phyloP scores from a whole-genome alignment of 2,888 invertebrate species.

The Didymodactylos carnosus region DNA sequence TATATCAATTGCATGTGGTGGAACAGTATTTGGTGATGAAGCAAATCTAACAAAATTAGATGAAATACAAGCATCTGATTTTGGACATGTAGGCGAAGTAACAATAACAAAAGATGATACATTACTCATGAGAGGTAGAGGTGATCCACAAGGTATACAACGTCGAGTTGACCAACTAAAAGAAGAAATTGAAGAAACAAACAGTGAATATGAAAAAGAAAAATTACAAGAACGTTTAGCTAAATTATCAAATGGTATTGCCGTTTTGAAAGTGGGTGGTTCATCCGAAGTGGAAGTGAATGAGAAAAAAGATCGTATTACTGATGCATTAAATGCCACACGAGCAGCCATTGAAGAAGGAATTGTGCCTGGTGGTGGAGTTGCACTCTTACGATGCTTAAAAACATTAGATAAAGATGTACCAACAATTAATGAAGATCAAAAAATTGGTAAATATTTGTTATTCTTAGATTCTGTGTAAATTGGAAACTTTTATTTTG shows the following conservation, averaged over 20 bases:
- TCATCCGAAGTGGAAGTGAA: slow-evolving; percentile 69
- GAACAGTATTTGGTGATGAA: slow-evolving; percentile 76
- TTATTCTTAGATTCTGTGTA: background rate
- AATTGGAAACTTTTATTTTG: background rate
- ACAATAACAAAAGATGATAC: slow-evolving; percentile 88
- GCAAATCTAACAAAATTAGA: slow-evolving; percentile 70
- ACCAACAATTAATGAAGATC: slow-evolving; percentile 53
- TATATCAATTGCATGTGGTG: slow-evolving; percentile 78
- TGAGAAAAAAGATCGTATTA: slow-evolving; percentile 85
- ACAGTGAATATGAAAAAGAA: slow-evolving; percentile 84
- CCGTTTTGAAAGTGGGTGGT: slow-evolving; percentile 54
- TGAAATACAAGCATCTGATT: slow-evolving; percentile 57
- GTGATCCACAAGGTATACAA: slow-evolving; percentile 57
- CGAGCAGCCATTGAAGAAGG: slow-evolving; percentile 88
- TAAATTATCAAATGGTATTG: slow-evolving; percentile 58
- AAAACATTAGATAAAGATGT: slow-evolving; percentile 46
- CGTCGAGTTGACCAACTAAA: slow-evolving; percentile 62
- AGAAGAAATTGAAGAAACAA: slow-evolving; percentile 68
- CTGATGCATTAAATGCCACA: slow-evolving; percentile 79
- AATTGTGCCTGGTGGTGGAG: slow-evolving; percentile 83
- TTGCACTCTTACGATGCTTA: slow-evolving; percentile 65
- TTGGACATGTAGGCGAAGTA: slow-evolving; percentile 67
- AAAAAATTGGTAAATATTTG: slow-evolving; percentile 42
- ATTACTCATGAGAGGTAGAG: slow-evolving; percentile 62
- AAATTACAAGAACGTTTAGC: slow-evolving; percentile 77